These are phyloP conservation scores for Pandemis cinnamomeana DNA, from an alignment of 2,888 invertebrate genomes.

Conservation along the genomic window DNA sequence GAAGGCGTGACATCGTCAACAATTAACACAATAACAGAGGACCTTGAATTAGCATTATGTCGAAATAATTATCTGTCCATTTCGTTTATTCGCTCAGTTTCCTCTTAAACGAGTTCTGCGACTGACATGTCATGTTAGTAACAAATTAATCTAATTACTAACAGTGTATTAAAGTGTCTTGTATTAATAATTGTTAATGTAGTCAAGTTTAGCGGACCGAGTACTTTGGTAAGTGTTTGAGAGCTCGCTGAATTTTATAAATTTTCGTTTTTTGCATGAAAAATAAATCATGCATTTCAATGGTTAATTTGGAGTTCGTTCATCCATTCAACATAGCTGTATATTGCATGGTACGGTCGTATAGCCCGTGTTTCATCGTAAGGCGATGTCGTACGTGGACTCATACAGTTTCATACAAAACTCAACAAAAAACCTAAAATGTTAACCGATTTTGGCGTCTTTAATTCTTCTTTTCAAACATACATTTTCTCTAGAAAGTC, in stretches of 20 bases:
- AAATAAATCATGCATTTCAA: slow-evolving; percentile 58
- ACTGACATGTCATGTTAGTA: slow-evolving; percentile 41
- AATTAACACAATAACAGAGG: slow-evolving; percentile 49
- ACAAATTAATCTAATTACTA: slow-evolving; percentile 9
- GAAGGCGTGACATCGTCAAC: slow-evolving; percentile 11
- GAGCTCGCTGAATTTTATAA: slow-evolving; percentile 28
- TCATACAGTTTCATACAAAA: slow-evolving; percentile 18
- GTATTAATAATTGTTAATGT: slow-evolving; percentile 15
- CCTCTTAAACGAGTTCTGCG: slow-evolving; percentile 49
- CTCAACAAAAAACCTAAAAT: background rate
- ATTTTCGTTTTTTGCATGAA: slow-evolving; percentile 59
- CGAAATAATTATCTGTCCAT: slow-evolving; percentile 50
- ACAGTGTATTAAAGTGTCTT: slow-evolving; percentile 23
- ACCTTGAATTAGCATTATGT: slow-evolving; percentile 64
- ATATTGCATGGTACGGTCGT: slow-evolving; percentile 62
- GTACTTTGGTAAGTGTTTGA: slow-evolving; percentile 44
- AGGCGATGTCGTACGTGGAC: slow-evolving; percentile 4
- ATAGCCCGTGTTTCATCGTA: slow-evolving; percentile 53
- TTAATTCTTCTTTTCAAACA: background rate
- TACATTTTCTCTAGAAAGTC: no score
- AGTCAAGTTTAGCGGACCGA: slow-evolving; percentile 32
- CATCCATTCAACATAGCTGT: slow-evolving; percentile 45
- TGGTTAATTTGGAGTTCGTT: slow-evolving; percentile 43
- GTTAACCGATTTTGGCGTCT: background rate
- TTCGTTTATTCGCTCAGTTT: slow-evolving; percentile 56